Evolutionary conservation across 2,888 invertebrate species (phyloP).

Genomic region (Isotomurus palustris): DNA sequence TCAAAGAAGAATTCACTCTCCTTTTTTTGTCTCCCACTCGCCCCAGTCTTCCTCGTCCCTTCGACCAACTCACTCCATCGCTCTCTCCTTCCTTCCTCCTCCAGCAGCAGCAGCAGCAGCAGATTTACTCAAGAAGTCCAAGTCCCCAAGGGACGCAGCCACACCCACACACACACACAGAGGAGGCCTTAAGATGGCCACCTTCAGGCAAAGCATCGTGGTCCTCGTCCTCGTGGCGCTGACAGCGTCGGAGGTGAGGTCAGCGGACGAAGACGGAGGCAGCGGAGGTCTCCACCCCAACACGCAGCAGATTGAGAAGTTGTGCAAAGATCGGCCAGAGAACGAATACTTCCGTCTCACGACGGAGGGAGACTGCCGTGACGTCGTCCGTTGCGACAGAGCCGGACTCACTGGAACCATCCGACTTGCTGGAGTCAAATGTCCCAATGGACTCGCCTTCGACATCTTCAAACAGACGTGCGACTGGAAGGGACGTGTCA

Average conservation of each 20-base stretch:
- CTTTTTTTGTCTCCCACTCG: too few species aligned
- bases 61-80: too few species aligned
- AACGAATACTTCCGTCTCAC: constrained; percentile 87
- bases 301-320: constrained; percentile 61
- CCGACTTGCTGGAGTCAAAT: constrained; percentile 81
- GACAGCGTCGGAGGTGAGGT: constrained; percentile 5
- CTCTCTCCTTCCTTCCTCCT: too few species aligned
- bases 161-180: too few species aligned
- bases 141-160: too few species aligned
- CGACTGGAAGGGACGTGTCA: constrained; percentile 94
- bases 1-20: too few species aligned
- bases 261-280: constrained; percentile 23
- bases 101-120: too few species aligned
- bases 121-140: too few species aligned
- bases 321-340: constrained; percentile 80
- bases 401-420: constrained; percentile 80
- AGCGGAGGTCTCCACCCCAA: constrained; percentile 35
- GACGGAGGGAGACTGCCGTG: constrained; percentile 81
- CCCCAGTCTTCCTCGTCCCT: too few species aligned
- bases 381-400: constrained; percentile 91
- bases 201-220: too few species aligned
- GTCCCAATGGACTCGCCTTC: constrained; percentile 85
- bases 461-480: constrained; percentile 92
- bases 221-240: too few species aligned
- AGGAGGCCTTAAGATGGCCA: too few species aligned